Evolutionary conservation across 2,113 vertebrate genomes (phyloP).

Genomic region (Podiceps cristatus): DNA sequence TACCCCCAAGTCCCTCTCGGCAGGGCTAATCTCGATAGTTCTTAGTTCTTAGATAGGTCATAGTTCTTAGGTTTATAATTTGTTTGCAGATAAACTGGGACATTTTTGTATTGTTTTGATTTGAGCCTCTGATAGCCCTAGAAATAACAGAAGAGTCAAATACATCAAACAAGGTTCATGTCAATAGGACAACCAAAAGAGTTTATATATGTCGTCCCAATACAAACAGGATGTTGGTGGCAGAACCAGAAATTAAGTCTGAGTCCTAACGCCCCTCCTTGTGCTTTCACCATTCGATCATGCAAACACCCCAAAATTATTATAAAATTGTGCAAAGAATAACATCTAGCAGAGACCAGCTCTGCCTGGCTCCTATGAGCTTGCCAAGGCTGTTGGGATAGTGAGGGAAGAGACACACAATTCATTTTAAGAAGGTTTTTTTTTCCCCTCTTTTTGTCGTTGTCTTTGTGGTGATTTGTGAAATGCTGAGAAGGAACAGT

Average conservation of each 20-base stretch:
- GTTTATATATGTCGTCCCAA: background rate
- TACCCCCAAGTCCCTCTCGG: too few species aligned
- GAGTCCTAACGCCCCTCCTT: background rate
- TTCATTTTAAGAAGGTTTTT: background rate
- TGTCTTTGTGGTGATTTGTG: slow-evolving; percentile 48
- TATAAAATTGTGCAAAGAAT: background rate
- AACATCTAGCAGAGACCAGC: slow-evolving; percentile 37
- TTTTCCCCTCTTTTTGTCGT: background rate
- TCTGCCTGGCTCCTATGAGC: background rate
- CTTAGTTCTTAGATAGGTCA: too few species aligned
- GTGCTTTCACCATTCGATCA: background rate
- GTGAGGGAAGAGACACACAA: background rate
- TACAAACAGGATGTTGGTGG: background rate
- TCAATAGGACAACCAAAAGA: background rate
- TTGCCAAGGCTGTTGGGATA: slow-evolving; percentile 2
- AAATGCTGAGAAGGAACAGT: slow-evolving; percentile 7
- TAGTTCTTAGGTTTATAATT: background rate
- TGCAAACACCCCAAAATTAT: background rate
- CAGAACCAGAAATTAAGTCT: background rate
- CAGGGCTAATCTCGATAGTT: too few species aligned
- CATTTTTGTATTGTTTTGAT: background rate
- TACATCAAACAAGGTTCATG: background rate
- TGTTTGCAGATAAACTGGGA: background rate
- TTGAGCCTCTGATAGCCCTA: background rate
- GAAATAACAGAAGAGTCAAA: background rate